Percentiles rank a stretch among this genome's conserved stretches.
phyloP scores from a whole-genome alignment of 1,140 invertebrate species.

The Nebria ingens region DNA sequence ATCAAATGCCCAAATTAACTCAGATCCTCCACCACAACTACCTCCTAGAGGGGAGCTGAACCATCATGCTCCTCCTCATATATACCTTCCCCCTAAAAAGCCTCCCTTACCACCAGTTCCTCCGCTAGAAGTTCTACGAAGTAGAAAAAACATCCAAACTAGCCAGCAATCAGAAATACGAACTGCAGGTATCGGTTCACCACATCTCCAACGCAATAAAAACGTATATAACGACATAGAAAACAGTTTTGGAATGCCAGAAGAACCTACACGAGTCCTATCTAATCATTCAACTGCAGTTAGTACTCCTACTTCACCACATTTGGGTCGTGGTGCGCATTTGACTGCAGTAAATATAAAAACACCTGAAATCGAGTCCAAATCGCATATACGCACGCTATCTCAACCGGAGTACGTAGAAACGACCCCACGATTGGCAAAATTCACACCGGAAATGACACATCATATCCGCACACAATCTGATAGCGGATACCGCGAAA shows the following conservation, averaged over 20 bases:
- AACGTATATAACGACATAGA: slow-evolving; percentile 42
- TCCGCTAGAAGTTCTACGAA: slow-evolving; percentile 43
- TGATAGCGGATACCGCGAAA: not conserved
- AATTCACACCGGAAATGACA: not conserved
- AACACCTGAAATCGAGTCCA: not conserved
- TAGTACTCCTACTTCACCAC: slow-evolving; percentile 37
- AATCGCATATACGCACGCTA: slow-evolving; percentile 14
- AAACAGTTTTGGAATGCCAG: slow-evolving; percentile 16
- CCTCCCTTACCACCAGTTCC: slow-evolving; percentile 59
- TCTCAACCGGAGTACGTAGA: slow-evolving; percentile 20
- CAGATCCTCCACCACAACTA: slow-evolving; percentile 35
- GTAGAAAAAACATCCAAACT: slow-evolving; percentile 23
- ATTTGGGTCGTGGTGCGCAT: slow-evolving; percentile 25
- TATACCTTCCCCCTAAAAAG: slow-evolving; percentile 52
- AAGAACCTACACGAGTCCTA: slow-evolving; percentile 30
- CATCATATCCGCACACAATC: not conserved
- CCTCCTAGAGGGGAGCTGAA: slow-evolving; percentile 41
- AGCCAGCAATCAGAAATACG: slow-evolving; percentile 33
- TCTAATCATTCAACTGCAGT: slow-evolving; percentile 25
- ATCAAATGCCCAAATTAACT: slow-evolving; percentile 20
- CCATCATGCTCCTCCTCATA: slow-evolving; percentile 45
- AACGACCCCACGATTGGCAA: not conserved
- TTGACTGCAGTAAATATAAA: not conserved
- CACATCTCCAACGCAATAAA: slow-evolving; percentile 43
- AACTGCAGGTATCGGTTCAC: slow-evolving; percentile 46